Percentiles rank a stretch among this genome's conserved stretches.
phyloP scores from a whole-genome alignment of 2,113 vertebrate species.

The Kryptolebias marmoratus region DNA sequence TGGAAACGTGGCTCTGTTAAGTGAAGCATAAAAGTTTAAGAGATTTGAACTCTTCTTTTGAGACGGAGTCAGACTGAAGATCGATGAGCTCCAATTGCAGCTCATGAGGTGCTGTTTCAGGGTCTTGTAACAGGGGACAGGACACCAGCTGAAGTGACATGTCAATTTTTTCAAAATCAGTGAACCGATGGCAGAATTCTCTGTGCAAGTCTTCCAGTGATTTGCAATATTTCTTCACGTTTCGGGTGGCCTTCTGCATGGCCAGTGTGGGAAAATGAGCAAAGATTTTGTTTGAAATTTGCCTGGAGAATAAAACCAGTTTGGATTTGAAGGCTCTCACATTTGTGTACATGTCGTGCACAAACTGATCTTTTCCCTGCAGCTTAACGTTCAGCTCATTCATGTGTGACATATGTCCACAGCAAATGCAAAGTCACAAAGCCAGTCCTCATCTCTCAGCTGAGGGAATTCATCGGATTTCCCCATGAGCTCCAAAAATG shows the following conservation, averaged over 20 bases:
- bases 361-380: too few species aligned
- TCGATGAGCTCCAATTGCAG: slow-evolving; percentile 23
- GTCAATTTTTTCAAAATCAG: too few species aligned
- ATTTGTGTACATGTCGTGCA: too few species aligned
- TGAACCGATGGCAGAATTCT: not conserved
- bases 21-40: too few species aligned
- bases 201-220: slow-evolving; percentile 12
- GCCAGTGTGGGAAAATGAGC: slow-evolving; percentile 47
- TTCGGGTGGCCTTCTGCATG: not conserved
- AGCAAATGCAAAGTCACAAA: not conserved
- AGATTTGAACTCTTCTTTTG: too few species aligned
- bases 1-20: not conserved
- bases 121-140: slow-evolving; percentile 9
- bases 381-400: too few species aligned
- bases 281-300: slow-evolving; percentile 8
- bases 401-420: too few species aligned
- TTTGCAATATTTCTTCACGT: slow-evolving; percentile 36
- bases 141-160: slow-evolving; percentile 7
- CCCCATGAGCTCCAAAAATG: too few species aligned
- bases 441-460: not conserved
- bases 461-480: slow-evolving; percentile 18
- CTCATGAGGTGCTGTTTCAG: slow-evolving; percentile 21
- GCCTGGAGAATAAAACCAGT: too few species aligned
- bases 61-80: not conserved
- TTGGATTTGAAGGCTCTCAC: too few species aligned